Base-by-base conservation (phyloP, 53 echinoderm and acorn worm species). In the Zoroaster sp. region DNA sequence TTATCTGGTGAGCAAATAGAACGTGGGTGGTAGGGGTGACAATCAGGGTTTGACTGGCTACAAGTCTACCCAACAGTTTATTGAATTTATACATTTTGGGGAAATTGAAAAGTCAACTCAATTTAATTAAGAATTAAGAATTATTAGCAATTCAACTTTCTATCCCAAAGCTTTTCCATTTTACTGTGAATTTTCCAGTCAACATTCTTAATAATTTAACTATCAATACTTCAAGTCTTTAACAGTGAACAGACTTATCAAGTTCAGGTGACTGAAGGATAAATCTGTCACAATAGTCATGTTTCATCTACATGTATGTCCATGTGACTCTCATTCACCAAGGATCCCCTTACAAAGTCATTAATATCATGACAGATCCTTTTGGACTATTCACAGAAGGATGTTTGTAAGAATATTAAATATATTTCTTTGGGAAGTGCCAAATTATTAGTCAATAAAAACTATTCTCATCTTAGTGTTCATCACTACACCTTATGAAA, bases 1-100 rank as follows among this genome's bases (percentile, higher is more conserved):
- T 54, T 51, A 71, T 85, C 49, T 71, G 47, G 47, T 85, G 71
- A 34, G 51, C 51, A 69, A 85, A 85, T 47, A 85, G 0, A 40
- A 43, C 35, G 85, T 45, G 76, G 17, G 76, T 73, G 40, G 73
- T 40, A 39, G 39, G 25, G 44, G 44, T 3, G 43, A 23, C 18
- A 5, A 44, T 45, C 66, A 4, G 78, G 21, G 65, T 65, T 80
- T 63, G 80, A 80, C 54, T 80, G 59, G 80, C 80, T 33, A 25
- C 40, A 20, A 40, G 36, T 40, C 74, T 23, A 74, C 34, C 15
- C 20, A 20, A 18, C 5, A 63, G 12, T 35, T 10, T 18, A 46
- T 9, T 46, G 47, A 46, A 46, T 46, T 13, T 9, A 46, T 46
- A 13, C 7, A 13, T 7, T 7, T 9, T 9, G 13, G 13, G 7